Conservation (phyloP, 35 echinoderm and acorn worm species). For the Apostichopus japonicus region DNA sequence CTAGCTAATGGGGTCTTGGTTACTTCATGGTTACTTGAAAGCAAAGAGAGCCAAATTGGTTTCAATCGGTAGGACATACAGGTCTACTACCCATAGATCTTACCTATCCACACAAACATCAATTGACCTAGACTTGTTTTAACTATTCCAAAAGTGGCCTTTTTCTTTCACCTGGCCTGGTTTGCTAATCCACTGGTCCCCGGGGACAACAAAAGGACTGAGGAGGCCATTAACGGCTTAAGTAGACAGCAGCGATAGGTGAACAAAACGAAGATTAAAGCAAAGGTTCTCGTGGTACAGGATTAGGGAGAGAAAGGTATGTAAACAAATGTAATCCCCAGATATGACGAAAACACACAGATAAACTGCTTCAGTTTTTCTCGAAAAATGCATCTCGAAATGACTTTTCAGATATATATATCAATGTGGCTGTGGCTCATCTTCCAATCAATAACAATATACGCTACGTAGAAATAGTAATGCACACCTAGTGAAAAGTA, state of each 20-base stretch:
- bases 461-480: too few relatives aligned
- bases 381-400: too few relatives aligned
- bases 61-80: background rate
- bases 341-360: background rate
- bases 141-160: background rate
- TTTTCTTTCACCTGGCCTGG: slow-evolving; percentile 5
- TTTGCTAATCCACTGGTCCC: background rate
- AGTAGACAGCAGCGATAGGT: background rate
- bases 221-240: slow-evolving; percentile 12
- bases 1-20: background rate
- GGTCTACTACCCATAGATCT: background rate
- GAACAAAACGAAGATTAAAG: background rate
- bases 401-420: too few relatives aligned
- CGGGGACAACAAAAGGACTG: background rate
- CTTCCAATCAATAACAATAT: too few relatives aligned
- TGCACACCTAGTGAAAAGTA: too few relatives aligned
- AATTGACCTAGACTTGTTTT: background rate
- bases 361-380: too few relatives aligned
- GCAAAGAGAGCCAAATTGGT: background rate
- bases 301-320: background rate
- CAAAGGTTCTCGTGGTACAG: background rate
- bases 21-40: background rate
- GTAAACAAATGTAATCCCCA: background rate
- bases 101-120: background rate
- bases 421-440: too few relatives aligned